Base-by-base conservation (phyloP, 2,797 vertebrate genomes). In the Nannoperca australis region DNA sequence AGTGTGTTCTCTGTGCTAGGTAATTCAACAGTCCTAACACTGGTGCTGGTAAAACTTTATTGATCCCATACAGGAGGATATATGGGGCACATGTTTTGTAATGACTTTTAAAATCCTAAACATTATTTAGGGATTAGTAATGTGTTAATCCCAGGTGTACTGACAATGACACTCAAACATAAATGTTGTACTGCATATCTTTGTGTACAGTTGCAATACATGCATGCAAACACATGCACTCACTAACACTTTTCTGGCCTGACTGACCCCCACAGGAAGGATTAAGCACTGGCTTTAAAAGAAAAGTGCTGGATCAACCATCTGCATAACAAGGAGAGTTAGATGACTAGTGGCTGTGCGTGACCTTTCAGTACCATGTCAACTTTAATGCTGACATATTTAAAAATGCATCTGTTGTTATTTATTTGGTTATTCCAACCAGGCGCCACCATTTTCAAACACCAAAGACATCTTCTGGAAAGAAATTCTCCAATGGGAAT, bases 1-100 rank as follows among this genome's bases (percentile, higher is more conserved):
- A 45, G 47, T 24, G 24, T 51, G 44, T 32, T 32, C 24, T 69
- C 58, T 59, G 69, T 45, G 47, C 18, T 7, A 5, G 22, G 15
- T 63, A 65, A 72, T 64, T 73, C 69, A 63, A 47, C 59, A 71
- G 3, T 47, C 27, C 7, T 63, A 75, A 24, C 50, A 30, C 17
- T 51, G 34, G 53, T 73, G 20, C 66, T 68, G 59, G 61, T 56
- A 69, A 70, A 80, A 60, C 17, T n/a, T 56, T 70, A 88, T 83
- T 64, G 83, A 88, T 88, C 55, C 20, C 30, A 42, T 53, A 71
- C 45, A 59, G 69, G 56, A 60, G 34, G 34, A 66, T 49, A 45
- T 20, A 73, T 7, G 27, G 20, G 34, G 60, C 13, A 70, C 66
- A 49, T 49, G 38, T 64, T 76, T 58, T 24, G 4, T 32, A 69